A percentile compares a stretch with the other conserved stretches of the same genome.
Evolutionary conservation across 2,888 invertebrate genomes (phyloP).

Genomic region (Hirudinaria manillensis): DNA sequence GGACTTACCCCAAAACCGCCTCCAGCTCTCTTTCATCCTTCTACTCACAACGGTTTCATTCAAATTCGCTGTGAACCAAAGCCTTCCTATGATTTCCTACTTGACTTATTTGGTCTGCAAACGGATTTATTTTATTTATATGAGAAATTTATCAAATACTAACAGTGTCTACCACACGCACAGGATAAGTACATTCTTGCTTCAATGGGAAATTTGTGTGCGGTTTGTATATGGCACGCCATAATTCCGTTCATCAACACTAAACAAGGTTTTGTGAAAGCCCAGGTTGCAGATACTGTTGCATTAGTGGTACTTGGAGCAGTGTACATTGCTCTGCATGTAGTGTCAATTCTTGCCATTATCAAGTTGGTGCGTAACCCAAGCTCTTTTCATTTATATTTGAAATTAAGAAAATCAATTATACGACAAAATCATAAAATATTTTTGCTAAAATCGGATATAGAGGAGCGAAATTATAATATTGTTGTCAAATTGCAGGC

Average conservation of each 20-base stretch:
- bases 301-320: conserved; percentile 34
- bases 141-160: too few relatives aligned
- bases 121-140: too few relatives aligned
- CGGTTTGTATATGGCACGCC: conserved; percentile 41
- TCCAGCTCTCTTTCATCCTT: conserved; percentile 52
- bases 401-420: too few relatives aligned
- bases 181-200: conserved; percentile 41
- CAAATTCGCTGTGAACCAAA: conserved; percentile 52
- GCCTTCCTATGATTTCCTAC: conserved; percentile 52
- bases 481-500: neutral
- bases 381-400: neutral
- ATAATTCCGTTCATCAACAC: conserved; percentile 36
- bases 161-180: neutral
- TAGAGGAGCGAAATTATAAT: neutral
- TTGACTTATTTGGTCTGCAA: conserved; percentile 47
- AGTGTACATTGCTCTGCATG: conserved; percentile 45
- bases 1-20: conserved; percentile 48
- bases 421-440: too few relatives aligned
- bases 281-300: conserved; percentile 19
- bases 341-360: conserved; percentile 31
- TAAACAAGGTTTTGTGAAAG: conserved; percentile 22
- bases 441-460: neutral
- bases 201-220: conserved; percentile 40
- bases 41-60: conserved; percentile 52
- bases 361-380: neutral